Conservation (phyloP, 2,888 invertebrate species). For the Synanthedon andrenaeformis region DNA sequence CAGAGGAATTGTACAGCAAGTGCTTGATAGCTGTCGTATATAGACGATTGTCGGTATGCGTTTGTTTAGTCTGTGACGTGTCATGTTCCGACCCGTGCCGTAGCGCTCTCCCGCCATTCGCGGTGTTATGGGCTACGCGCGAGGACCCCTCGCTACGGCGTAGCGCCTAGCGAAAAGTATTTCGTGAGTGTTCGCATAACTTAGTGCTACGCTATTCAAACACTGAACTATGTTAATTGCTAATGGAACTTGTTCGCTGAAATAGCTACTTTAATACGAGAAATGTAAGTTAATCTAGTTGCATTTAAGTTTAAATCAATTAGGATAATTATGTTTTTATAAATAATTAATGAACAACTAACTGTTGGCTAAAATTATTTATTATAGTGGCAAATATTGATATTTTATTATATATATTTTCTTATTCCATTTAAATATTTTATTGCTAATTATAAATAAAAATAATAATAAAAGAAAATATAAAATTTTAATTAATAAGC, state of each 20-base stretch:
- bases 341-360: too few relatives aligned
- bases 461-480: too few relatives aligned
- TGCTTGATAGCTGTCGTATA: neutral
- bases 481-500: too few relatives aligned
- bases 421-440: too few relatives aligned
- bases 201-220: neutral
- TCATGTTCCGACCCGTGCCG: neutral
- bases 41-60: neutral
- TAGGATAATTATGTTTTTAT: too few relatives aligned
- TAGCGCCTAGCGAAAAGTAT: conserved; percentile 20
- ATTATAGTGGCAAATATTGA: too few relatives aligned
- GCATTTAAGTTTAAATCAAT: too few relatives aligned
- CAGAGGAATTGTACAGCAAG: neutral
- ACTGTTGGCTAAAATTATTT: too few relatives aligned
- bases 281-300: too few relatives aligned
- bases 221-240: neutral
- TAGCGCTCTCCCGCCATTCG: conserved; percentile 32
- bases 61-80: conserved; percentile 6
- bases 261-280: too few relatives aligned
- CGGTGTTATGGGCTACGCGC: conserved; percentile 31
- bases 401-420: too few relatives aligned
- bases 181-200: conserved; percentile 1
- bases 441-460: too few relatives aligned
- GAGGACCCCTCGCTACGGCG: conserved; percentile 43
- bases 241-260: conserved; percentile 2